Percentiles rank a stretch among this genome's conserved stretches.
These are phyloP conservation scores for Sabellastarte sp. DNA, from an alignment of 2,888 invertebrate species.

Conservation along the genomic window DNA sequence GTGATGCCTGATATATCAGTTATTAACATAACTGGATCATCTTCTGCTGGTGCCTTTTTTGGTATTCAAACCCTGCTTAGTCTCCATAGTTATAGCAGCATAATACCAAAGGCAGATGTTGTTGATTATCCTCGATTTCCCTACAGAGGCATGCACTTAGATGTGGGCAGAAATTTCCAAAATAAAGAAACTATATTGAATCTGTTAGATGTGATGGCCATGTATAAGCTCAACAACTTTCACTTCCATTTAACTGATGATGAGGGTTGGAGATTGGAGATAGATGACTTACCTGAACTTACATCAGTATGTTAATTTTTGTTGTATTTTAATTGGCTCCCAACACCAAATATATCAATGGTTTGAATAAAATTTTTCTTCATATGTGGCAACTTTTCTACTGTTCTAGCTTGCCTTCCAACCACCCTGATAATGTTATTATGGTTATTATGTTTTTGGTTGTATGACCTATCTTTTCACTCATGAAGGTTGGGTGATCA, in stretches of 20 bases:
- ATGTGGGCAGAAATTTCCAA: slow-evolving; percentile 52
- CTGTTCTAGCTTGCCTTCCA: too few relatives aligned
- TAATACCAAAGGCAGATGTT: neutral
- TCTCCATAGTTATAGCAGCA: neutral
- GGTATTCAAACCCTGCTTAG: neutral
- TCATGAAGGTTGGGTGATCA: too few relatives aligned
- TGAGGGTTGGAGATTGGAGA: slow-evolving; percentile 55
- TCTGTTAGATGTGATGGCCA: slow-evolving; percentile 47
- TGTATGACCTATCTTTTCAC: too few relatives aligned
- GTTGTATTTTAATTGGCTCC: too few relatives aligned
- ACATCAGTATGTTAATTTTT: slow-evolving; percentile 44
- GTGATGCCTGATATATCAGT: neutral
- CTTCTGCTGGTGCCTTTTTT: neutral
- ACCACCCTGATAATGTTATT: too few relatives aligned
- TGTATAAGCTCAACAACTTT: slow-evolving; percentile 54
- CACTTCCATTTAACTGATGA: slow-evolving; percentile 55
- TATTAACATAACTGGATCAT: neutral
- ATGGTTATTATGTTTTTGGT: too few relatives aligned
- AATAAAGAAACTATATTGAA: slow-evolving; percentile 10
- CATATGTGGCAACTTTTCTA: too few relatives aligned
- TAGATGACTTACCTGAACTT: slow-evolving; percentile 49
- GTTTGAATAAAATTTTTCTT: too few relatives aligned
- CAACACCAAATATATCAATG: too few relatives aligned
- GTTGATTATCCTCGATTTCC: slow-evolving; percentile 1
- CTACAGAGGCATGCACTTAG: slow-evolving; percentile 47